Conservation (phyloP, 2,113 vertebrate genomes). For the Macquaria ambigua region DNA sequence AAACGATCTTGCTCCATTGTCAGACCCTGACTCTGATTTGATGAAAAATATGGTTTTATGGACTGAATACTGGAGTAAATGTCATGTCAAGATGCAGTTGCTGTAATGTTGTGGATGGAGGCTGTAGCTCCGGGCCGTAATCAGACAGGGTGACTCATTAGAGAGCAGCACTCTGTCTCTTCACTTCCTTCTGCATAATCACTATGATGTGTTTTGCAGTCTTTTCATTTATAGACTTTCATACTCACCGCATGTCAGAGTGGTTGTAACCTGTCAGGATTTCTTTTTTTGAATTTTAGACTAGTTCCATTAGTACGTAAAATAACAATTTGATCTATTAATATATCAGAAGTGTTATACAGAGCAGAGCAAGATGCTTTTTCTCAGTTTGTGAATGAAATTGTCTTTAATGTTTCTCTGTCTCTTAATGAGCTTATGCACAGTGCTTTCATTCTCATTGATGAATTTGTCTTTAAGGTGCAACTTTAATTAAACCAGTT, state of each 20-base stretch:
- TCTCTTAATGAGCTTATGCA: not conserved
- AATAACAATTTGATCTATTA: not conserved
- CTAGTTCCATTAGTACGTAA: constrained; percentile 7
- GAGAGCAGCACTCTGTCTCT: constrained; percentile 45
- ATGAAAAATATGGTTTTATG: constrained; percentile 14
- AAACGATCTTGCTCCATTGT: not conserved
- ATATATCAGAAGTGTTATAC: not conserved
- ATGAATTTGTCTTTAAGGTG: not conserved
- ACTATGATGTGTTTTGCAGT: constrained; percentile 45
- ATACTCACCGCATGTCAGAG: constrained; percentile 5
- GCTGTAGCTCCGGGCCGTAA: constrained; percentile 42
- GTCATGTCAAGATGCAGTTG: constrained; percentile 43
- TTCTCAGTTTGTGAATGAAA: not conserved
- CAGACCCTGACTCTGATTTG: constrained; percentile 15
- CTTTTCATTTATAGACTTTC: constrained; percentile 44
- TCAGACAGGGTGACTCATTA: constrained; percentile 60
- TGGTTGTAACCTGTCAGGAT: constrained; percentile 41
- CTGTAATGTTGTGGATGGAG: constrained; percentile 28
- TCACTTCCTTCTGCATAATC: constrained; percentile 49
- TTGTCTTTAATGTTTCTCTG: not conserved
- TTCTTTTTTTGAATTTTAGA: constrained; percentile 3
- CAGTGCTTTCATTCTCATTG: not conserved
- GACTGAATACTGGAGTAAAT: constrained; percentile 25
- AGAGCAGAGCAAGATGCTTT: not conserved
- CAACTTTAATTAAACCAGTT: not conserved